Conservation (phyloP, 2,113 vertebrate species). For the Bucco capensis region DNA sequence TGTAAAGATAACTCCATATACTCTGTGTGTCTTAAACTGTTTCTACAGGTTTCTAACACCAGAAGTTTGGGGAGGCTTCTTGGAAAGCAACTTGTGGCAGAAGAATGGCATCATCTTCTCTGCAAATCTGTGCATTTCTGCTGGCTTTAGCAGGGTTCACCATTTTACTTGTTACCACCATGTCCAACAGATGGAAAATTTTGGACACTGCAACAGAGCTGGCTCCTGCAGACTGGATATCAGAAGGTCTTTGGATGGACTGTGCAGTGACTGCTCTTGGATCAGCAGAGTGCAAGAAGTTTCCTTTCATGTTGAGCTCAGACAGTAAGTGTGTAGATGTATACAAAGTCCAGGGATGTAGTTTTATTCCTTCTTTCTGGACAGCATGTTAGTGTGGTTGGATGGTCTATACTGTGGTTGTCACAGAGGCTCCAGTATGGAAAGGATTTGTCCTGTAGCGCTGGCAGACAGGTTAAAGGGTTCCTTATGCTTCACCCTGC, state of each 20-base stretch:
- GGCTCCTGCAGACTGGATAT: conserved; percentile 66
- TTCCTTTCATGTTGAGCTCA: conserved; percentile 76
- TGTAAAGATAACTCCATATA: not conserved
- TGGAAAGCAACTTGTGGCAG: not conserved
- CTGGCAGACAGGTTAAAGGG: not conserved
- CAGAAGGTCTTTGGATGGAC: conserved; percentile 85
- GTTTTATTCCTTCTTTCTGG: not conserved
- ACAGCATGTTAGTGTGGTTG: accelerated
- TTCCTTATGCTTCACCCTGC: not conserved
- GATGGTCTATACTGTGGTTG: not conserved
- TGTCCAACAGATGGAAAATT: conserved; percentile 76
- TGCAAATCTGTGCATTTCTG: conserved; percentile 73
- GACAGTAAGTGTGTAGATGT: conserved; percentile 66
- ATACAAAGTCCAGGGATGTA: not conserved
- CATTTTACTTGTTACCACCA: conserved; percentile 68
- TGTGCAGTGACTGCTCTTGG: conserved; percentile 71
- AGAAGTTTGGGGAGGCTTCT: not conserved
- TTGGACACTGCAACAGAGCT: conserved; percentile 41
- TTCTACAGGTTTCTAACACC: conserved; percentile 4
- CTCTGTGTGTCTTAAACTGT: not conserved
- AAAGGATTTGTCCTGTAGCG: not conserved
- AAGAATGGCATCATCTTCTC: conserved; percentile 56
- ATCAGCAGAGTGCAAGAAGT: conserved; percentile 73
- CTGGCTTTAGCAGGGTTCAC: conserved; percentile 75
- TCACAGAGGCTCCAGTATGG: not conserved